These are phyloP conservation scores for Patella depressa DNA, from an alignment of 2,888 invertebrate genomes.

Conservation along the genomic window DNA sequence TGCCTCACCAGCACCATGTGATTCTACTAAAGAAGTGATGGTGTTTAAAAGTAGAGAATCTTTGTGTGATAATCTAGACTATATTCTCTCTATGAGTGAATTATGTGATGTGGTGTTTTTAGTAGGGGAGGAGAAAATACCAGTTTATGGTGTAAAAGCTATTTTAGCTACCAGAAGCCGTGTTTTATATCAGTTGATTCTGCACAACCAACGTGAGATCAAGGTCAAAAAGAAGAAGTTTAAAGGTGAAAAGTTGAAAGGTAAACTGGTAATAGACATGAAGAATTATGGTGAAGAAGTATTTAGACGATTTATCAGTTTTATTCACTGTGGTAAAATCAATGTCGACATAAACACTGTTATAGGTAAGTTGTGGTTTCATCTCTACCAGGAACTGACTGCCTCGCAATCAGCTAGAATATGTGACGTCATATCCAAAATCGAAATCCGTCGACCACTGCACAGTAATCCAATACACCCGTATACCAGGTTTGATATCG, in stretches of 20 bases:
- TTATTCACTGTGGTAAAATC: constrained; percentile 10
- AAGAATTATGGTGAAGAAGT: constrained; percentile 7
- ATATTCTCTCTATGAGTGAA: background rate
- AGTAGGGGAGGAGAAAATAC: too few species aligned
- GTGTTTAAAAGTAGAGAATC: constrained; percentile 10
- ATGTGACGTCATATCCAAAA: too few species aligned
- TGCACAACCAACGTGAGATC: background rate
- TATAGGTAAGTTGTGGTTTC: background rate
- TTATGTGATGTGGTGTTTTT: too few species aligned
- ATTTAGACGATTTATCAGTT: constrained; percentile 1
- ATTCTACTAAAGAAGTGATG: background rate
- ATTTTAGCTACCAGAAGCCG: too few species aligned
- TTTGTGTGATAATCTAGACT: constrained; percentile 1
- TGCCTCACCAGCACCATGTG: background rate
- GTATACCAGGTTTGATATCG: too few species aligned
- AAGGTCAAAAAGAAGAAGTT: background rate
- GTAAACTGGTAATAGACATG: background rate
- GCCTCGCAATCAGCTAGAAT: too few species aligned
- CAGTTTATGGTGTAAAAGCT: too few species aligned
- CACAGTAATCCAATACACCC: too few species aligned
- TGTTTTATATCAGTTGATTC: constrained; percentile 2
- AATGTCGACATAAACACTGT: background rate
- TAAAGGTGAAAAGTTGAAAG: background rate
- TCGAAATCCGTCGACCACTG: too few species aligned
- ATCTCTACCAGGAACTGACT: too few species aligned